Evolutionary conservation across 2,113 vertebrate species (phyloP).

Genomic region (Tamias sibiricus): DNA sequence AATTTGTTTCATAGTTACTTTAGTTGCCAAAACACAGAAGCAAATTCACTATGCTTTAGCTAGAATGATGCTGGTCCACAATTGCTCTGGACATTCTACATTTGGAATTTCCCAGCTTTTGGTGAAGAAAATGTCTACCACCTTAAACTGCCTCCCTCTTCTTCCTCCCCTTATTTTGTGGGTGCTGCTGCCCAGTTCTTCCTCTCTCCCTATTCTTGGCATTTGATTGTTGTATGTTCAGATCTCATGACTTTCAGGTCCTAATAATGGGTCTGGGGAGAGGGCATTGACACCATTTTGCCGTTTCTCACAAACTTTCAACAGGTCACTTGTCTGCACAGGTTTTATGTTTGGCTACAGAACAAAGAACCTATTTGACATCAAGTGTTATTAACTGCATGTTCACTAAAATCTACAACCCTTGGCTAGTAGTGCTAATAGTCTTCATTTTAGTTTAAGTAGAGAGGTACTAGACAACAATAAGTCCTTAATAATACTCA

Average conservation of each 20-base stretch:
- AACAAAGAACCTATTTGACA: not conserved
- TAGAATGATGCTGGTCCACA: not conserved
- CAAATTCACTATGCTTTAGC: not conserved
- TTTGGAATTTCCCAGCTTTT: not conserved
- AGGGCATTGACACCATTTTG: not conserved
- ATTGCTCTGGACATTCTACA: not conserved
- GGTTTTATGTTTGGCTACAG: not conserved
- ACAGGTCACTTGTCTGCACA: not conserved
- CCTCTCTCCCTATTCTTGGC: not conserved
- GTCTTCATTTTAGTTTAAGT: not conserved
- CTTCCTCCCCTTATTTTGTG: not conserved
- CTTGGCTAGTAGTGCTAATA: not conserved
- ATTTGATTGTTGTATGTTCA: not conserved
- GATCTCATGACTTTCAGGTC: not conserved
- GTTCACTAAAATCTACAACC: not conserved
- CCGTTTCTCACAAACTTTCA: not conserved
- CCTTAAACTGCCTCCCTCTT: not conserved
- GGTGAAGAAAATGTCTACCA: not conserved
- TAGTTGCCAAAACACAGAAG: not conserved
- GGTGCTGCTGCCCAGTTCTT: not conserved
- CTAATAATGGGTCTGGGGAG: not conserved
- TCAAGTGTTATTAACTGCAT: not conserved
- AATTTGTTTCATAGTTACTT: not conserved
- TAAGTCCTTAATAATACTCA: not conserved
- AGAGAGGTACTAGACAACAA: not conserved